Base-by-base conservation (phyloP, 2,113 vertebrate species). In the Anthoscopus minutus region DNA sequence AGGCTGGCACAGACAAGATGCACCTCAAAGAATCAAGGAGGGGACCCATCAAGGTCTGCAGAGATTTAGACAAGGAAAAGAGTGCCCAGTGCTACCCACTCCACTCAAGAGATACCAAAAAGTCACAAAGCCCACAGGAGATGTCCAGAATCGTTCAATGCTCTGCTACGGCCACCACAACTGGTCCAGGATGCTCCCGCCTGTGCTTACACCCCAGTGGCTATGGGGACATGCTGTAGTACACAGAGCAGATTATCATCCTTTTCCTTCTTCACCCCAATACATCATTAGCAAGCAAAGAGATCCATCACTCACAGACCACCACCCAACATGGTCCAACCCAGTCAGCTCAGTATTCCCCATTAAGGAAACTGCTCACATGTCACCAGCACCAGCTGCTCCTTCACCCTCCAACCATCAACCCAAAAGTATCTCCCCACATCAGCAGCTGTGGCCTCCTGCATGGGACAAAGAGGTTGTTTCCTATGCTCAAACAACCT, bases 211-310 rank as follows among this genome's bases (percentile, higher is more conserved):
- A 65, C 13, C 25, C 23, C 20, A 50, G 23, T n/a, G 21, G 27
- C 37, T 20, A 20, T 4, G 5, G n/a, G 4, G 13, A 82, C 25
- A 15, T 56, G 30, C 24, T 9, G 6, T 15, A 27, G 15, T 10
- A 45, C 45, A 51, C 1, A 61, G 5, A 61, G 8, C 4, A 28
- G 30, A 35, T 3, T 2, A 0, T 25, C 38, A 0, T 25, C 38
- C 31, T 53, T 38, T 22, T 11, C 31, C 27, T 61, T 50, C 42
- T 69, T 47, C 8, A 87, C 4, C 8, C 19, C 28, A 66, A 17
- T 7, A 20, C 13, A 56, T 19, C 38, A 27, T 33, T 4, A 54
- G 24, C 65, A 88, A 73, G n/a, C 24, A 69, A 15, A 54, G 51
- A 60, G 7, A 30, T 16, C 35, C 5, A 35, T 17, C 14, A 45